A percentile compares a stretch with the other conserved stretches of the same genome.
Conservation (phyloP, 2,113 vertebrate species). For the Podocnemis expansa region DNA sequence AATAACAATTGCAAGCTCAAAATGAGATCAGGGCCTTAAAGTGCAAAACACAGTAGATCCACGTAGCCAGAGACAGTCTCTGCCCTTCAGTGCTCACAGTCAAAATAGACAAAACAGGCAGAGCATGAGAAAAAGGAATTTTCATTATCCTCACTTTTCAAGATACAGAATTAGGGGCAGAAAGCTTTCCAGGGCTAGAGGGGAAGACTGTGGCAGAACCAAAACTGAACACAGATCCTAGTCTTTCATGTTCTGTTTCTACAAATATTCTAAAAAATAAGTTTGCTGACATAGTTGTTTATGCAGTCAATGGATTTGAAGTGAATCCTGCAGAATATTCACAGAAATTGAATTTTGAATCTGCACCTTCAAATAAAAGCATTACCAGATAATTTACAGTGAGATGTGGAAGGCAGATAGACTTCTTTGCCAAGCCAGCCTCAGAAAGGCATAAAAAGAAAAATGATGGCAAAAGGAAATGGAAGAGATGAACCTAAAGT, state of each 20-base stretch:
- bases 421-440: neutral
- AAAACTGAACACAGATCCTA: neutral
- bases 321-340: neutral
- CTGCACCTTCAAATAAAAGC: neutral
- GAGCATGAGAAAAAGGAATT: constrained; percentile 39
- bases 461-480: neutral
- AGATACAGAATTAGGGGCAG: constrained; percentile 48
- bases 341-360: constrained; percentile 9
- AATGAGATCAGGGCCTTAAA: neutral
- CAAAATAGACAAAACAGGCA: constrained; percentile 27
- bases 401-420: neutral
- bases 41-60: neutral
- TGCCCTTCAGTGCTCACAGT: constrained; percentile 33
- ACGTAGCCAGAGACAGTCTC: neutral
- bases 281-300: constrained; percentile 42
- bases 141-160: constrained; percentile 31
- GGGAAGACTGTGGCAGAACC: constrained; percentile 46
- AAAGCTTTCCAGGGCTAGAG: constrained; percentile 56
- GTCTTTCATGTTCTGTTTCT: neutral
- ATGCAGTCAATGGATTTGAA: neutral
- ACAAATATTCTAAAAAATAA: constrained; percentile 32
- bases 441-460: neutral
- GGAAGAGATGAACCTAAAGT: neutral
- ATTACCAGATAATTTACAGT: neutral
- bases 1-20: neutral